Evolutionary conservation across 2,113 vertebrate genomes (phyloP).

Genomic region (Strix uralensis): DNA sequence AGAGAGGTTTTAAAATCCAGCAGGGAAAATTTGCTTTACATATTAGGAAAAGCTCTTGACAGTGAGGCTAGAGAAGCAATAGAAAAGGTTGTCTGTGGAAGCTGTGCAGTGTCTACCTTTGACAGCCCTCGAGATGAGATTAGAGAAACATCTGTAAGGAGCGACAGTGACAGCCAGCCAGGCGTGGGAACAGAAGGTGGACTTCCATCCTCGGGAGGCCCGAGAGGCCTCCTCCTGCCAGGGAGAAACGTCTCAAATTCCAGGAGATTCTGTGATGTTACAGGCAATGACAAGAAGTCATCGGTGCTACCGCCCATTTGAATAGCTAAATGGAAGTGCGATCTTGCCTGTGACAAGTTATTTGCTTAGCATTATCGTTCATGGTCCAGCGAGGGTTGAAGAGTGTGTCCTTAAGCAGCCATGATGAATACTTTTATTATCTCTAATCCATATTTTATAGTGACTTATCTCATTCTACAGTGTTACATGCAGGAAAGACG

Average conservation of each 20-base stretch:
- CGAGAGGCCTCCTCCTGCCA: neutral
- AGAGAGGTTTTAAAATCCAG: neutral
- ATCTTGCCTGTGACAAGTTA: neutral
- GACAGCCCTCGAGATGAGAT: neutral
- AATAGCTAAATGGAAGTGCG: neutral
- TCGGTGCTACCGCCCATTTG: neutral
- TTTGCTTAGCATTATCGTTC: neutral
- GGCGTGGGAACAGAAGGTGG: conserved; percentile 3
- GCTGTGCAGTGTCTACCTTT: neutral
- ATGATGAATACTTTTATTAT: neutral
- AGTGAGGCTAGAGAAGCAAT: neutral
- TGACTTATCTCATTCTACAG: neutral
- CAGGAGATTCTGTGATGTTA: neutral
- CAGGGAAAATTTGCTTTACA: neutral
- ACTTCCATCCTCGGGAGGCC: neutral
- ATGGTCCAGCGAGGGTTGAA: neutral
- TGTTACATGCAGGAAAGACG: rapidly evolving
- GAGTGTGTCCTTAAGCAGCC: neutral
- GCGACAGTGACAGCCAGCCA: neutral
- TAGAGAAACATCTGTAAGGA: conserved; percentile 43
- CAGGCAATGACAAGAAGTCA: neutral
- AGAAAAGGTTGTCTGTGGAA: neutral
- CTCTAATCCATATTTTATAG: neutral
- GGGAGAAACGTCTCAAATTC: neutral
- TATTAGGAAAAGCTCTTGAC: conserved; percentile 3